Evolutionary conservation across 2,113 vertebrate species (phyloP).

Genomic region (Ceuthmochares aereus): DNA sequence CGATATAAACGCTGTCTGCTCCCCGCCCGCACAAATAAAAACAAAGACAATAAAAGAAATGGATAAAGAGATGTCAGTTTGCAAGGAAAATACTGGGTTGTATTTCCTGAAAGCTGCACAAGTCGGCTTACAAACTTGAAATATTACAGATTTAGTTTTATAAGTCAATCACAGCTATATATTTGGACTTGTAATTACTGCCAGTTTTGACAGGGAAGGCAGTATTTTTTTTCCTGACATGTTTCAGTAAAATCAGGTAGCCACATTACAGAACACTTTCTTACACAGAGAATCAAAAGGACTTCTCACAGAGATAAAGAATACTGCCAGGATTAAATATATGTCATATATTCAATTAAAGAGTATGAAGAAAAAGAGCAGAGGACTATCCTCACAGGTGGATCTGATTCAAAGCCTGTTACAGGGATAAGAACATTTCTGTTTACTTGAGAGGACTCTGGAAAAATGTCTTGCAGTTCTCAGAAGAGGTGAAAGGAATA

Average conservation of each 20-base stretch:
- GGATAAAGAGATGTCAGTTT: constrained; percentile 38
- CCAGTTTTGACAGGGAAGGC: constrained; percentile 56
- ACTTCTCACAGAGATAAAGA: constrained; percentile 46
- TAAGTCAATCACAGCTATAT: constrained; percentile 61
- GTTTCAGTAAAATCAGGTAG: constrained; percentile 60
- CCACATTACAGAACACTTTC: constrained; percentile 39
- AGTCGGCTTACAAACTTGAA: constrained; percentile 37
- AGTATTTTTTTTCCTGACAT: constrained; percentile 32
- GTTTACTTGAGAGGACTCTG: background rate
- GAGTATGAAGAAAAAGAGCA: background rate
- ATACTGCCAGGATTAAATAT: constrained; percentile 28
- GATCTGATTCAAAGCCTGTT: background rate
- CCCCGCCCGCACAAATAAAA: constrained; percentile 13
- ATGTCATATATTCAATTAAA: constrained; percentile 25
- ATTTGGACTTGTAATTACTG: constrained; percentile 57
- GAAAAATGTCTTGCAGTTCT: background rate
- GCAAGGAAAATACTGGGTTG: constrained; percentile 12
- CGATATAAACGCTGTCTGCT: background rate
- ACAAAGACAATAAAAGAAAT: constrained; percentile 40
- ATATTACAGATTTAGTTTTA: constrained; percentile 61
- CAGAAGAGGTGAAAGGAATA: background rate
- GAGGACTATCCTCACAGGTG: background rate
- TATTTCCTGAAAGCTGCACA: constrained; percentile 22
- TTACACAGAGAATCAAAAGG: constrained; percentile 54
- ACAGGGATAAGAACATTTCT: background rate